Conservation (phyloP, 2,113 vertebrate species). For the Brachyistius frenatus region DNA sequence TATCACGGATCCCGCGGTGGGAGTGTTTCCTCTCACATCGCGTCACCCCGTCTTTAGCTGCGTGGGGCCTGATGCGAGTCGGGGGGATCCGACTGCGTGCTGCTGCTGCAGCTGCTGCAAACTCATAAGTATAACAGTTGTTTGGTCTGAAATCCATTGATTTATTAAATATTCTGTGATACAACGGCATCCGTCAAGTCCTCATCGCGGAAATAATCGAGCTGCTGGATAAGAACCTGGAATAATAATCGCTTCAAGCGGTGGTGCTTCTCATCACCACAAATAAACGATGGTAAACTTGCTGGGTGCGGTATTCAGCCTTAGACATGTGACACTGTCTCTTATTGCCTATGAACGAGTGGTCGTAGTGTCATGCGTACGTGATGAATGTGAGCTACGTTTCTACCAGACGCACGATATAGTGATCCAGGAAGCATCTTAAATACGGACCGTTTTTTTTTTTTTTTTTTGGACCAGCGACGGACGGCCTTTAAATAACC, state of each 20-base stretch:
- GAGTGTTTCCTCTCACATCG: conserved; percentile 56
- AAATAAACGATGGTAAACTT: neutral
- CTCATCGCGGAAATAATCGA: neutral
- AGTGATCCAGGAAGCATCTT: conserved; percentile 46
- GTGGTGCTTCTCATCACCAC: neutral
- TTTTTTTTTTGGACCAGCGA: conserved; percentile 33
- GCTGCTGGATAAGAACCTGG: neutral
- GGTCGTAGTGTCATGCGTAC: neutral
- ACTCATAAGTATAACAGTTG: conserved; percentile 26
- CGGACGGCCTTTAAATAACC: conserved; percentile 66
- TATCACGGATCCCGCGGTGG: conserved; percentile 62
- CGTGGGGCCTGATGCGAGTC: conserved; percentile 3
- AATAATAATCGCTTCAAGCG: neutral
- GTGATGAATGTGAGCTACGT: conserved; percentile 11
- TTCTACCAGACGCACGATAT: conserved; percentile 25
- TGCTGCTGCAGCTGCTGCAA: neutral
- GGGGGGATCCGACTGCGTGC: neutral
- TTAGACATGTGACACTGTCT: neutral
- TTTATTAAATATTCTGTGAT: conserved; percentile 9
- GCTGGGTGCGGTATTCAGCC: neutral
- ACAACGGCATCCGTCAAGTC: neutral
- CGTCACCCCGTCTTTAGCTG: conserved; percentile 46
- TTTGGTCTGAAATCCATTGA: conserved; percentile 18
- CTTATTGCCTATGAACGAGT: neutral
- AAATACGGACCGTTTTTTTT: conserved; percentile 54